phyloP scores from a whole-genome alignment of 2,888 invertebrate genomes.

The Nycteola revayana region DNA sequence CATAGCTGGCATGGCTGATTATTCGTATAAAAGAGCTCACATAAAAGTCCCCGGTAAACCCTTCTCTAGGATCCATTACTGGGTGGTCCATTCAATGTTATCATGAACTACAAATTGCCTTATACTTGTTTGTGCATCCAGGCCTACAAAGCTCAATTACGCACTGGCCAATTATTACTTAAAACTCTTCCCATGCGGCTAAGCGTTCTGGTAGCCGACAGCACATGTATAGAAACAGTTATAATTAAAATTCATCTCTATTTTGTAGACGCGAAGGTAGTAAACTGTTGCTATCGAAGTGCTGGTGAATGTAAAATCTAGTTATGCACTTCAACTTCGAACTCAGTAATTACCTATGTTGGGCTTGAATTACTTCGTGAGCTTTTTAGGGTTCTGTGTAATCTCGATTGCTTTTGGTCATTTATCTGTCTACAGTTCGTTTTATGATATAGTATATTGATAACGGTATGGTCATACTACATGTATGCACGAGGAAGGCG shows the following conservation, averaged over 20 bases:
- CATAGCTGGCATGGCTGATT: neutral
- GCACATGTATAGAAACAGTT: conserved; percentile 1
- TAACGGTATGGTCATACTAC: too few species aligned
- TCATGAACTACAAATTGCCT: conserved; percentile 57
- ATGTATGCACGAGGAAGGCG: too few species aligned
- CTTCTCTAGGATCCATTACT: conserved; percentile 30
- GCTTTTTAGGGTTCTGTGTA: conserved; percentile 35
- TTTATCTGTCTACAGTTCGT: neutral
- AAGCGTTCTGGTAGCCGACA: conserved; percentile 9
- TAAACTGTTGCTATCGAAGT: too few species aligned
- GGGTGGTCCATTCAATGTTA: conserved; percentile 55
- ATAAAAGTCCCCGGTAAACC: neutral
- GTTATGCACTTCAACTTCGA: conserved; percentile 39
- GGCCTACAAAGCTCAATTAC: conserved; percentile 59
- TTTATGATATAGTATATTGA: too few species aligned
- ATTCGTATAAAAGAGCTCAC: neutral
- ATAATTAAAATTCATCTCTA: conserved; percentile 1
- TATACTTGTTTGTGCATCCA: conserved; percentile 49
- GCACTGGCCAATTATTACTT: conserved; percentile 56
- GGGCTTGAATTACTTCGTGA: conserved; percentile 44
- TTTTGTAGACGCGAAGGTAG: too few species aligned
- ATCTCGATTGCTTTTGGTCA: conserved; percentile 8
- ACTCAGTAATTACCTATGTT: conserved; percentile 50
- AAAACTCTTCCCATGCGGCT: conserved; percentile 53
- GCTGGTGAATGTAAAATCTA: conserved; percentile 15